These are phyloP conservation scores for Bujurquina vittata DNA, from an alignment of 2,113 vertebrate genomes.

Conservation along the genomic window DNA sequence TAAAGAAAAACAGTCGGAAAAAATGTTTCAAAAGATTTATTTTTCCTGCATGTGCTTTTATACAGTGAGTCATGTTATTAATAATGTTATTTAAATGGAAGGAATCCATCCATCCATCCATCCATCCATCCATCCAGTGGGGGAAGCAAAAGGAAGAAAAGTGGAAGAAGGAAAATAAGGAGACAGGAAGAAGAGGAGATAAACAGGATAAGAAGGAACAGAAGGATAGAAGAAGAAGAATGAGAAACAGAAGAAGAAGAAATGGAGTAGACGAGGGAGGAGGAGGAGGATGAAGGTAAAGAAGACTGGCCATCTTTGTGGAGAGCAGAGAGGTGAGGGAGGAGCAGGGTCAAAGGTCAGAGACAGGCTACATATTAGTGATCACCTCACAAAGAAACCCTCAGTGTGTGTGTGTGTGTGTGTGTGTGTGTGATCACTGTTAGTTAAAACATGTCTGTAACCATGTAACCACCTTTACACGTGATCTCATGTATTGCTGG, in stretches of 20 bases:
- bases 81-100: too few relatives aligned
- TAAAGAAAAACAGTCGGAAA: neutral
- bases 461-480: neutral
- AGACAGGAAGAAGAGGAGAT: neutral
- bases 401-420: neutral
- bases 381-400: neutral
- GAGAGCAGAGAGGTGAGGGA: neutral
- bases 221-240: neutral
- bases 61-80: too few relatives aligned
- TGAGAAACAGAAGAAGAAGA: neutral
- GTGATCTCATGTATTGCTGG: neutral
- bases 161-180: neutral
- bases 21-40: neutral
- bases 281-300: neutral
- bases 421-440: neutral
- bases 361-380: neutral
- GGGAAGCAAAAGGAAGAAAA: neutral
- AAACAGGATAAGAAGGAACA: neutral
- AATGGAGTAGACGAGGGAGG: neutral
- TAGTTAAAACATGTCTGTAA: neutral
- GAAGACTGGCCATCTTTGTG: neutral
- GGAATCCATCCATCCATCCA: too few relatives aligned
- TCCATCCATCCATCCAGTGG: neutral
- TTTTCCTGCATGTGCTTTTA: neutral
- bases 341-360: constrained; percentile 57